Percentiles rank a stretch among this genome's conserved stretches.
Evolutionary conservation across 1,140 invertebrate species (phyloP).

Genomic region (Tetramorium alpestre): DNA sequence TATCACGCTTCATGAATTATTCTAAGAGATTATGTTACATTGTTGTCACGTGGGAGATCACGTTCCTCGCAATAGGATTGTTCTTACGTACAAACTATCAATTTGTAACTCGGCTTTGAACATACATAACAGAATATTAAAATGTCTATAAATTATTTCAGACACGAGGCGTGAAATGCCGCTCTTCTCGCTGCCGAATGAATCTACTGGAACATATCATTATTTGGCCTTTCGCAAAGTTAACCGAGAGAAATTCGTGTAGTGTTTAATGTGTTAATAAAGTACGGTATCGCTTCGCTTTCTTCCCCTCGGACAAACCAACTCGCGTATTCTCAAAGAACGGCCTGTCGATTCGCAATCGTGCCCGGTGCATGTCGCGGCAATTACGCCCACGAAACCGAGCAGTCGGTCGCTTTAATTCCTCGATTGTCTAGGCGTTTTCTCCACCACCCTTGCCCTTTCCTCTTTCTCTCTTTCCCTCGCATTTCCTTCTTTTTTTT

Average conservation of each 20-base stretch:
- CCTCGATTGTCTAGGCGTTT: slow-evolving; percentile 60
- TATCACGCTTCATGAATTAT: background rate
- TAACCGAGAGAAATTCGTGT: slow-evolving; percentile 18
- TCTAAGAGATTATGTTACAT: slow-evolving; percentile 4
- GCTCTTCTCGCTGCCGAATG: background rate
- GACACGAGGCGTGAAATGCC: background rate
- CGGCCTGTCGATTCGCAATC: slow-evolving; percentile 26
- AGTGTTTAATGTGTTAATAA: slow-evolving; percentile 20
- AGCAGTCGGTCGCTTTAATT: slow-evolving; percentile 56
- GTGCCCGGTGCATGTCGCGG: slow-evolving; percentile 27
- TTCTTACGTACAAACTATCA: background rate
- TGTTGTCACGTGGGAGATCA: background rate
- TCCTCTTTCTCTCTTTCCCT: background rate
- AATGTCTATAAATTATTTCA: background rate
- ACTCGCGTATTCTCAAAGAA: slow-evolving; percentile 5
- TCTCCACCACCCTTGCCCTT: background rate
- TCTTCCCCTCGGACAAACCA: background rate
- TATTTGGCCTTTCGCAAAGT: background rate
- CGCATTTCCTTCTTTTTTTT: background rate
- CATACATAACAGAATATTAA: background rate
- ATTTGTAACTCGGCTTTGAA: background rate
- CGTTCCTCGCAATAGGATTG: background rate
- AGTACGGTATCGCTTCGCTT: slow-evolving; percentile 3
- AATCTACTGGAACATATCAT: background rate
- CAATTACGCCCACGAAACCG: slow-evolving; percentile 69